These are phyloP conservation scores for Notospermus geniculatus DNA, from an alignment of 1,140 invertebrate species.

Conservation along the genomic window DNA sequence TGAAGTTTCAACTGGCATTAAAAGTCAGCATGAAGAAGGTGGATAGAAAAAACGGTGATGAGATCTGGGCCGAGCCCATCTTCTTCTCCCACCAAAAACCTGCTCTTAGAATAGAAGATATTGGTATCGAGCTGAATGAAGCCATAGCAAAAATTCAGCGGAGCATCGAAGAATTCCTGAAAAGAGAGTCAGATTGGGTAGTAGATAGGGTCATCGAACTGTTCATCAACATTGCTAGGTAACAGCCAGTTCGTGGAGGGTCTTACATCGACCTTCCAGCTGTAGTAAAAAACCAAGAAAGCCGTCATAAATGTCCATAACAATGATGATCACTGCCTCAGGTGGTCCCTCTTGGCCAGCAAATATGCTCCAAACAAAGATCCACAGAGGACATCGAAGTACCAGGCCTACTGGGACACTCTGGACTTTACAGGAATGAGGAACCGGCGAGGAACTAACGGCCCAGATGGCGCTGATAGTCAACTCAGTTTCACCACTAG, in stretches of 20 bases:
- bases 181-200: slow-evolving; percentile 14
- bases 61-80: slow-evolving; percentile 10
- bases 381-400: background rate
- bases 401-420: background rate
- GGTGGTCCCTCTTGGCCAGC: slow-evolving; percentile 3
- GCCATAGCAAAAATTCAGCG: slow-evolving; percentile 9
- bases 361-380: background rate
- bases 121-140: slow-evolving; percentile 6
- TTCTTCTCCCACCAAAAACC: slow-evolving; percentile 14
- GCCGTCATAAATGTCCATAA: slow-evolving; percentile 20
- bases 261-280: slow-evolving; percentile 14
- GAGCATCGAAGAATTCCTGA: slow-evolving; percentile 16
- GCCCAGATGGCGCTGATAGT: too few species aligned
- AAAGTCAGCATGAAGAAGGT: slow-evolving; percentile 16
- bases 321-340: slow-evolving; percentile 19
- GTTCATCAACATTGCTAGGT: slow-evolving; percentile 16
- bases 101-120: slow-evolving; percentile 9
- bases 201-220: slow-evolving; percentile 10
- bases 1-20: slow-evolving; percentile 18
- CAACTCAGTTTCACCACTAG: too few species aligned
- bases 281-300: slow-evolving; percentile 14
- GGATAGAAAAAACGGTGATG: slow-evolving; percentile 1
- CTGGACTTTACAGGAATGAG: slow-evolving; percentile 14
- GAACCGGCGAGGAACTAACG: too few species aligned
- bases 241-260: slow-evolving; percentile 13